Percentiles rank a stretch among this genome's conserved stretches.
Conservation (phyloP, 1,140 invertebrate genomes). For the Marisa cornuarietis region DNA sequence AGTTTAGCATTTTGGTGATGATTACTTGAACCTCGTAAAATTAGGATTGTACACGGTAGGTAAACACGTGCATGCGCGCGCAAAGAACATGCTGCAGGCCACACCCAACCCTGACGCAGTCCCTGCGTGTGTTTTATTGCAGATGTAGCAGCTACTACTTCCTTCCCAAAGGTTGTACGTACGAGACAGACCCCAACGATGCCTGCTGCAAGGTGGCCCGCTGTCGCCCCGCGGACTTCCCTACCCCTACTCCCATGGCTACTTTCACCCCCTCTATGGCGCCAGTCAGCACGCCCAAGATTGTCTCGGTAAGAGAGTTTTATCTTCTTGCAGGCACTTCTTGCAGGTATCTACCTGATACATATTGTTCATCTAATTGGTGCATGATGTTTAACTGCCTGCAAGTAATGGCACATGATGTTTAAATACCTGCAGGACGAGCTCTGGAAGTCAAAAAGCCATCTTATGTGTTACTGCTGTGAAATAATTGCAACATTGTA, state of each 20-base stretch:
- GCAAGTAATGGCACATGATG: background rate
- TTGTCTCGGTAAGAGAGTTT: background rate
- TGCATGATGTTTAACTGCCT: background rate
- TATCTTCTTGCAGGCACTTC: background rate
- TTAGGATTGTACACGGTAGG: too few relatives aligned
- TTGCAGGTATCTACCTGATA: too few relatives aligned
- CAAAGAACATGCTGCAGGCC: background rate
- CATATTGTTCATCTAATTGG: background rate
- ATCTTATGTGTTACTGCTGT: too few relatives aligned
- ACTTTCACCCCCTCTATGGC: constrained; percentile 22
- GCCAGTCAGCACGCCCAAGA: background rate
- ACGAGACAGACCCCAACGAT: constrained; percentile 36
- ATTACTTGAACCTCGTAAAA: background rate
- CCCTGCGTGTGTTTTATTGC: background rate
- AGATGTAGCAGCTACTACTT: constrained; percentile 29
- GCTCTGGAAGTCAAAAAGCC: too few relatives aligned
- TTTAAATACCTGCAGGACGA: too few relatives aligned
- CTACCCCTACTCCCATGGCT: constrained; percentile 8
- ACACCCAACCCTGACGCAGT: background rate
- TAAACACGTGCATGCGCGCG: background rate
- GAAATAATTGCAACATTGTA: too few relatives aligned
- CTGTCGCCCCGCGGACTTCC: constrained; percentile 29
- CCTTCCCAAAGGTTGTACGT: constrained; percentile 33
- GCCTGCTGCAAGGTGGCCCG: constrained; percentile 34
- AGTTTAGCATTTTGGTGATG: too few relatives aligned